Conservation (phyloP, 2,888 invertebrate species). For the Eudasyphora cyanicolor region DNA sequence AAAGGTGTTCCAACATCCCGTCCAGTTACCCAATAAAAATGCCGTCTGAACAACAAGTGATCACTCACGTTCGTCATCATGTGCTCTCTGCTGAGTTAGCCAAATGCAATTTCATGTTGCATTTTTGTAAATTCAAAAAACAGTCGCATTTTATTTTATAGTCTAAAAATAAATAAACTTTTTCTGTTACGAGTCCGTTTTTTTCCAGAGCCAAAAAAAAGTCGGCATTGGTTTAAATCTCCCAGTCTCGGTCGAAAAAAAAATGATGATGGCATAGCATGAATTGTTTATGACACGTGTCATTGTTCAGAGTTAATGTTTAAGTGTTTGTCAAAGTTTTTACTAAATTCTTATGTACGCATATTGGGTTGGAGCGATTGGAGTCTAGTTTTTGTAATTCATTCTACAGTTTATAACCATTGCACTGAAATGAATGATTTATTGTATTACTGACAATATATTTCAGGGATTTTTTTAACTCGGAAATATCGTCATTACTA, state of each 20-base stretch:
- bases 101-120: background rate
- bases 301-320: slow-evolving; percentile 58
- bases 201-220: slow-evolving; percentile 36
- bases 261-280: background rate
- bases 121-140: slow-evolving; percentile 43
- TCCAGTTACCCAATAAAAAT: background rate
- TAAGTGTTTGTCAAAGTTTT: slow-evolving; percentile 47
- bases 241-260: background rate
- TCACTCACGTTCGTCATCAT: background rate
- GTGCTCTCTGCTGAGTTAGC: background rate
- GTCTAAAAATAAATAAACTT: slow-evolving; percentile 12
- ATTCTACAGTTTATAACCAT: no score
- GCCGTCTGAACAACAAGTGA: background rate
- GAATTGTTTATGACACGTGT: slow-evolving; percentile 56
- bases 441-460: no score
- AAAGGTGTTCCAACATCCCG: background rate
- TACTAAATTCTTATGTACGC: background rate
- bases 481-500: no score
- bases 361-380: background rate
- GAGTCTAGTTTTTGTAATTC: background rate
- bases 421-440: no score
- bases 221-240: background rate
- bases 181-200: slow-evolving; percentile 32
- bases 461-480: no score
- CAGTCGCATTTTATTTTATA: slow-evolving; percentile 27